A percentile compares a stretch with the other conserved stretches of the same genome.
Conservation (phyloP, 1,140 invertebrate species). For the Pentalonia nigronervosa region DNA sequence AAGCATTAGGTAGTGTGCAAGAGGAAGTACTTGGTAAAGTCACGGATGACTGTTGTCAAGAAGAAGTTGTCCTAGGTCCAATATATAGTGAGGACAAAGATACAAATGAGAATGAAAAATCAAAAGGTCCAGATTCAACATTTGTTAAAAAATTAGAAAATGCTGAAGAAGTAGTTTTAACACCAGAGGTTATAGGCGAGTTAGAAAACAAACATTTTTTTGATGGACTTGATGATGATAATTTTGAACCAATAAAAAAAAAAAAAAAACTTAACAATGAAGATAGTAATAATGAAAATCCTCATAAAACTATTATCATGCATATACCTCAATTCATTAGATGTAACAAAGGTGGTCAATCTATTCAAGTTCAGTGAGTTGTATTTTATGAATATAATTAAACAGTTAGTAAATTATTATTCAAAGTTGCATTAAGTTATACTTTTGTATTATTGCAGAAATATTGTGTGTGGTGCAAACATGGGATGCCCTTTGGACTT, state of each 20-base stretch:
- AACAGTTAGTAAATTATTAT: neutral
- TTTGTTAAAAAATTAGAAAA: slow-evolving; percentile 35
- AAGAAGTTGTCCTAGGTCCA: slow-evolving; percentile 22
- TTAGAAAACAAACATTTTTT: slow-evolving; percentile 36
- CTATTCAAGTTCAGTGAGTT: slow-evolving; percentile 58
- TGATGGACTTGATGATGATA: slow-evolving; percentile 36
- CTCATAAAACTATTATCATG: slow-evolving; percentile 52
- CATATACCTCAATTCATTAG: slow-evolving; percentile 46
- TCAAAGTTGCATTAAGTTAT: neutral
- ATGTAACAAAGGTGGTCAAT: slow-evolving; percentile 54
- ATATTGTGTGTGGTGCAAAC: slow-evolving; percentile 95
- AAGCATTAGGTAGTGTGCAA: slow-evolving; percentile 19
- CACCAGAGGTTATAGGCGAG: neutral
- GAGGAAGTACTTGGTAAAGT: slow-evolving; percentile 52
- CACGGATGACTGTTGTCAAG: neutral
- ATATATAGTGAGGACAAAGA: neutral
- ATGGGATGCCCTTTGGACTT: slow-evolving; percentile 86
- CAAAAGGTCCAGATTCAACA: neutral
- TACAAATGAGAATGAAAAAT: neutral
- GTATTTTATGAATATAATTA: neutral
- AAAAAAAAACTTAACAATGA: slow-evolving; percentile 10
- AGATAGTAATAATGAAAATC: slow-evolving; percentile 19
- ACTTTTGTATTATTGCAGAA: slow-evolving; percentile 68
- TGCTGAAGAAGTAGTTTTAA: slow-evolving; percentile 21
- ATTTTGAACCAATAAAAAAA: slow-evolving; percentile 54